Base-by-base conservation (phyloP, 92 coral and sea anemone species). In the Chrysogorgia sp. region DNA sequence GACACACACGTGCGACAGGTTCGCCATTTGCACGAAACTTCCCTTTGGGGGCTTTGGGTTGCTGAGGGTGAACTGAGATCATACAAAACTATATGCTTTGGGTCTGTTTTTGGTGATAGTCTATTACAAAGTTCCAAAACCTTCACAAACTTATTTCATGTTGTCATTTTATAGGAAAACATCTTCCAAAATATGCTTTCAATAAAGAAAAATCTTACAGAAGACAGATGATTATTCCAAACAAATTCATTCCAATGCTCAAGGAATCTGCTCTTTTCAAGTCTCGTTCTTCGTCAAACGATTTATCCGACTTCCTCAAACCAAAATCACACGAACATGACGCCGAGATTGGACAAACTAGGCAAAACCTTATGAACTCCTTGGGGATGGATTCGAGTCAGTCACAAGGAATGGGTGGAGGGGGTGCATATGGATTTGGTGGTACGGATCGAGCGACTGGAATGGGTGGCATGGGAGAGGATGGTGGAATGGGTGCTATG, bases 321-420 rank as follows among this genome's bases (percentile, higher is more conserved):
- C 79, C 65, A n/a, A 72, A 72, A 50, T 72, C 79, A 21, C 79
- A 72, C 32, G 31, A 56, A 21, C 79, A 72, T 20, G 34, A 49
- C 13, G 30, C 59, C 7, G 79, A 53, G 15, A 53, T 71, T 31
- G 79, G 87, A 55, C 74, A 53, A 67, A 86, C 78, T 52, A 75
- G 74, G 48, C 77, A 79, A 59, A 57, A 34, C 63, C 31, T 13
- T 69, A 61, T 67, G 86, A 43, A 45, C 64, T 82, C 58, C 61
- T 63, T 50, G 85, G 85, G 58, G 81, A 80, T 45, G 75, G 64
- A 65, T 86, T 29, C 79, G 64, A 58, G 74, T 57, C 78, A 81
- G 56, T 45, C 76, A 31, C 66, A 86, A 75, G 45, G 57, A 41
- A 70, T 64, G 26, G 89, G 83, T 1, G 32, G 31, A 3, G 63